Evolutionary conservation across 2,113 vertebrate species (phyloP), one percentile per base, ranked within the genome.

Genomic region (Ictalurus punctatus): DNA sequence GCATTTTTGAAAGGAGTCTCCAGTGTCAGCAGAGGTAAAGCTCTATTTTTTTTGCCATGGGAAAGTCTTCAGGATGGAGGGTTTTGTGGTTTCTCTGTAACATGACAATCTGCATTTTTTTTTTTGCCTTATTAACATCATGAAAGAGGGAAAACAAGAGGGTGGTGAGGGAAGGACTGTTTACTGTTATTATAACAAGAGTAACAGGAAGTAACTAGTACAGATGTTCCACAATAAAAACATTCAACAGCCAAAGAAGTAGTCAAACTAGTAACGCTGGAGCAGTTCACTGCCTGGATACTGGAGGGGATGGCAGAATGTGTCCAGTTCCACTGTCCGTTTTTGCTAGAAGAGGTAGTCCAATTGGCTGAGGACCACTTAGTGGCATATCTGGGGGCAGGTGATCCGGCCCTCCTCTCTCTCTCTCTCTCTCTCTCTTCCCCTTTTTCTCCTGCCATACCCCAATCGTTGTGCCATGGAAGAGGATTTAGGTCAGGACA

Each of bases 1-100:
- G 78, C 78, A 56, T 56, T 56, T 81, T 81, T 81, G n/a, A 21
- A 81, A 19, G 78, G 25, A n/a, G 52, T 81, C 78, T 81, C 78
- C 27, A 30, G 16, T 54, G 52, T 81, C 78, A 54, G 48, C 78
- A 14, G 23, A 52, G 4, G 3, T 79, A 54, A 52, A 79, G 4
- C 73, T 30, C 1, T 10, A 13, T 0, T 4, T 40, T 76, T 44
- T 52, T 81, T 81, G n/a, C 27, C 52, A 56, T 56, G 78, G 78
- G 52, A 81, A 81, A 58, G 52, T 58, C n/a, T n/a, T 80, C 48
- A 80, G 17, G 13, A 30, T 52, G 27, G 48, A 54, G 13, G 14
- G 13, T 54, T 80, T 81, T 30, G 52, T 1, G 76, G 76, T 79
- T 27, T n/a, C 27, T 52, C 25, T 52, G 76, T 79, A 54, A 79